Conservation (phyloP, 2,113 vertebrate genomes). For the Ceyx cyanopectus region DNA sequence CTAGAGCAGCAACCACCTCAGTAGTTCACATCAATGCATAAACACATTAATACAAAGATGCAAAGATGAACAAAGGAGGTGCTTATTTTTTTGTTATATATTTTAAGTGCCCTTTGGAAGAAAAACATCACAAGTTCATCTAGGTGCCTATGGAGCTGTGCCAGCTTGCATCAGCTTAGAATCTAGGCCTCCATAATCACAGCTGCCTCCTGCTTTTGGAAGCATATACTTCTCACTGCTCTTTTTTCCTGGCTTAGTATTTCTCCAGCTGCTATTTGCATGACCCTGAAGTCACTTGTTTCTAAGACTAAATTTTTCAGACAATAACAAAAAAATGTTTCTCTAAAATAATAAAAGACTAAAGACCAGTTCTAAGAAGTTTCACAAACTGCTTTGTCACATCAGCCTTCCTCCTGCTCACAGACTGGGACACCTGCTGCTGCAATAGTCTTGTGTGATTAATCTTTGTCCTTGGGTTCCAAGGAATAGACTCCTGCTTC, state of each 20-base stretch:
- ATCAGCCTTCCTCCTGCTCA: neutral
- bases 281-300: neutral
- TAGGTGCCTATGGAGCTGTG: neutral
- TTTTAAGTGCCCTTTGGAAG: neutral
- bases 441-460: neutral
- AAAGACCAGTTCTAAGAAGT: neutral
- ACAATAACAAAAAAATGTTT: neutral
- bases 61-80: neutral
- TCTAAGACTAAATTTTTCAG: neutral
- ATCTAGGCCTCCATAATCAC: neutral
- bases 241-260: neutral
- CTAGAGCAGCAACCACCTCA: neutral
- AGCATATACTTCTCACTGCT: neutral
- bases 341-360: neutral
- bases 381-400: neutral
- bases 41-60: neutral
- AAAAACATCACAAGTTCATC: neutral
- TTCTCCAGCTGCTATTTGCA: constrained; percentile 2
- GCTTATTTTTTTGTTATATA: neutral
- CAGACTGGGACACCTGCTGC: neutral
- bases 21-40: neutral
- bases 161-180: neutral
- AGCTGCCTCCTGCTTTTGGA: neutral
- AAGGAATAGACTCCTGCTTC: neutral
- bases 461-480: neutral